phyloP scores from a whole-genome alignment of 2,113 vertebrate species.

The Glareola pratincola region DNA sequence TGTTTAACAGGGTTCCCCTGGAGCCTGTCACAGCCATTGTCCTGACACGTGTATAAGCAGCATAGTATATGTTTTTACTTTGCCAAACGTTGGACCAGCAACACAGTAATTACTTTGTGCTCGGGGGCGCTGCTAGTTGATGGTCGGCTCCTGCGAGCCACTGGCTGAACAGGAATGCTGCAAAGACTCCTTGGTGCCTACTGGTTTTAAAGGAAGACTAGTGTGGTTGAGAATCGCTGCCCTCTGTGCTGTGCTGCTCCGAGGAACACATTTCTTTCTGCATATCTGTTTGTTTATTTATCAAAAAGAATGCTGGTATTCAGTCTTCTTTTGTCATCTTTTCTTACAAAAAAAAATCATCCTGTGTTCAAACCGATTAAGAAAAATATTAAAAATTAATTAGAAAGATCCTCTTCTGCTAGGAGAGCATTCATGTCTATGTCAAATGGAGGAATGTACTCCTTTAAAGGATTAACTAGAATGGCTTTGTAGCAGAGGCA shows the following conservation, averaged over 20 bases:
- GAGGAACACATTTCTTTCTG: background rate
- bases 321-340: background rate
- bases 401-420: background rate
- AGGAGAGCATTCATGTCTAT: background rate
- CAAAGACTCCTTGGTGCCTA: background rate
- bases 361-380: background rate
- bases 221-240: background rate
- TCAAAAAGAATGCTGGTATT: background rate
- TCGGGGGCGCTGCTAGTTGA: background rate
- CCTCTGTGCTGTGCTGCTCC: background rate
- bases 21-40: background rate
- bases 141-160: background rate
- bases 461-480: background rate
- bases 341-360: background rate
- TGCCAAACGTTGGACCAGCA: background rate
- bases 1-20: constrained; percentile 44
- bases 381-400: background rate
- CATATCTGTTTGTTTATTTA: background rate
- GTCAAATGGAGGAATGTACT: background rate
- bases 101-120: background rate
- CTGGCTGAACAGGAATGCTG: background rate
- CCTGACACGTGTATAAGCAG: background rate
- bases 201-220: background rate
- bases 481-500: background rate
- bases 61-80: background rate